Evolutionary conservation across 1,140 invertebrate genomes (phyloP).

Genomic region (Diplogasteroides magnus): DNA sequence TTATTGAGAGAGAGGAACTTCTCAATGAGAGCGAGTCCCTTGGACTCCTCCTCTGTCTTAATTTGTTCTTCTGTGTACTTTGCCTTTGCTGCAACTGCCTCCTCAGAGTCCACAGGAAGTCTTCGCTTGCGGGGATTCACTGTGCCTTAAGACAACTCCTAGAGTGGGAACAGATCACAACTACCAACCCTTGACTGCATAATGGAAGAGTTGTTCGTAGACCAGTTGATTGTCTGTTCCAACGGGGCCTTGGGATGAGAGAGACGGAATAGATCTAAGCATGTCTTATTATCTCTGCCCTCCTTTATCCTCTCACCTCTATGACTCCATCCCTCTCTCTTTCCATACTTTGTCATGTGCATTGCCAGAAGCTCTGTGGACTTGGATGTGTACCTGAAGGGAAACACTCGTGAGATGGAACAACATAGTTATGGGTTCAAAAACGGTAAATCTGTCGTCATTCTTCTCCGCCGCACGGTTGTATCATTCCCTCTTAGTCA

Average conservation of each 20-base stretch:
- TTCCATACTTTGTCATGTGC: slow-evolving; percentile 64
- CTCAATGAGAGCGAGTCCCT: slow-evolving; percentile 59
- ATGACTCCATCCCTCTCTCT: slow-evolving; percentile 67
- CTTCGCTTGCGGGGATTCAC: too few species aligned
- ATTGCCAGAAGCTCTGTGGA: slow-evolving; percentile 63
- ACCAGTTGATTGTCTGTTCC: slow-evolving; percentile 17
- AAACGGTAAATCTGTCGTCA: too few species aligned
- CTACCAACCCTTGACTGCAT: slow-evolving; percentile 37
- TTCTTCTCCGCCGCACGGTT: too few species aligned
- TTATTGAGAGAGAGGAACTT: slow-evolving; percentile 48
- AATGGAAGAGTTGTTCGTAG: slow-evolving; percentile 43
- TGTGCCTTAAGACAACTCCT: not conserved
- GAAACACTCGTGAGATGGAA: not conserved
- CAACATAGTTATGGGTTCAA: too few species aligned
- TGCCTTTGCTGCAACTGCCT: slow-evolving; percentile 5
- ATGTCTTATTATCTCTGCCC: too few species aligned
- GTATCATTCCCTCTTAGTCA: too few species aligned
- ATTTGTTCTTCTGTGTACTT: slow-evolving; percentile 4
- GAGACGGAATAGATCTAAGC: slow-evolving; percentile 67
- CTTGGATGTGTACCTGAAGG: slow-evolving; percentile 59
- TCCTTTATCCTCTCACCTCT: too few species aligned
- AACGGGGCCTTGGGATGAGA: slow-evolving; percentile 58
- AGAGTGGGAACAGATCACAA: slow-evolving; percentile 16
- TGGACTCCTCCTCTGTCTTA: slow-evolving; percentile 8
- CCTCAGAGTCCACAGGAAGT: too few species aligned